Evolutionary conservation across 30 jellyfish, hydroid and myxozoan genomes (phyloP), one percentile per base, ranked within the genome.

Genomic region (Mastigias papua): DNA sequence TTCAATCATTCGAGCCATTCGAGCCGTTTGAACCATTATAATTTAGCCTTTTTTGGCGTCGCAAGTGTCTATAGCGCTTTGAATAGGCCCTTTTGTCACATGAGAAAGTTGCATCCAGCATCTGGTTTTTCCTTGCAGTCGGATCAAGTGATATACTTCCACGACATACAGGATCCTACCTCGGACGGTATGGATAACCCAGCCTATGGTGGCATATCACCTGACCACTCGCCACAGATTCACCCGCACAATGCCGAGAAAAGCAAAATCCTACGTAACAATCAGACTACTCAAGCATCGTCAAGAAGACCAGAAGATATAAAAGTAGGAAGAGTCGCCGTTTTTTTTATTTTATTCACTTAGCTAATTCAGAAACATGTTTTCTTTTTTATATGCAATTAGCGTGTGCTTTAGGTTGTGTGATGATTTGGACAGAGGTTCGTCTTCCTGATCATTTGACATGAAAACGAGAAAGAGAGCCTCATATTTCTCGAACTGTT

Each of bases 191-290:
- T 76, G 25, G 60, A 54, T 9, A 76, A 76, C 33, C 75, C 71
- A 58, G 27, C 27, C 23, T 76, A 76, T 19, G 31, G 34, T 30
- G 49, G 61, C 23, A 5, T 34, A 27, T 60, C 86, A 0, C 74
- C 74, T n/a, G 75, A 76, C 10, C 51, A 76, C 19, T 76, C 86
- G 42, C 86, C 86, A 13, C 86, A 76, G 51, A 2, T 48, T 27
- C 69, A 25, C 29, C 86, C 86, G 30, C 49, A 33, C 29, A n/a
- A n/a, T n/a, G 46, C 30, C 27, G 75, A 32, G 32, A 31, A 17
- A 0, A 13, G 26, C n/a, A 16, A 34, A 19, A 28, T 23, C 15
- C 17, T 51, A 26, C 48, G 48, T 30, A 76, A 76, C 50, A 50
- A 76, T 27, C 50, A 48, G 57, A 48, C 1, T 0, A 19, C 34